phyloP scores from a whole-genome alignment of 2,888 invertebrate species.

The Netelia fuscicornis region DNA sequence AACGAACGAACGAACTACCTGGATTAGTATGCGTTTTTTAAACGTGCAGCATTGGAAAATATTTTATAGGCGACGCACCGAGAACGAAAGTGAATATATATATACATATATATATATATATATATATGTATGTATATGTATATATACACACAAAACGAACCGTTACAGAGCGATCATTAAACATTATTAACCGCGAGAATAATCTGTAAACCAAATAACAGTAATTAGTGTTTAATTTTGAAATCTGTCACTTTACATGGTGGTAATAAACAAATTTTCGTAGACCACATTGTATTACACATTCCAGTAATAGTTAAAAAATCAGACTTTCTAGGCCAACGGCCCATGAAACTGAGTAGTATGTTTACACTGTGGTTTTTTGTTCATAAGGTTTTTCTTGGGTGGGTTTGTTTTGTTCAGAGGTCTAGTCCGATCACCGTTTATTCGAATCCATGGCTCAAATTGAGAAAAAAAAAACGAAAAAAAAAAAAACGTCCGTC shows the following conservation, averaged over 20 bases:
- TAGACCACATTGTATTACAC: conserved; percentile 83
- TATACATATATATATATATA: background rate
- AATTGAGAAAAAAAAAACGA: conserved; percentile 72
- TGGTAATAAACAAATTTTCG: conserved; percentile 80
- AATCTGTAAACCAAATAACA: conserved; percentile 76
- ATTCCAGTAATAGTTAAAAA: conserved; percentile 81
- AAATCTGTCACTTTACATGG: conserved; percentile 83
- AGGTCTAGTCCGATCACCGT: conserved; percentile 82
- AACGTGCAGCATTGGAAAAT: conserved; percentile 32
- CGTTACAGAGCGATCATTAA: conserved; percentile 38
- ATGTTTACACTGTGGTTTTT: conserved; percentile 65
- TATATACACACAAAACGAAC: too few species aligned
- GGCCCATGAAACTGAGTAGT: conserved; percentile 81
- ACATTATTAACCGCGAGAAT: conserved; percentile 69
- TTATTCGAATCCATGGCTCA: conserved; percentile 81
- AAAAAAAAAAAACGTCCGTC: conserved; percentile 40
- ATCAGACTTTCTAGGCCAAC: conserved; percentile 84
- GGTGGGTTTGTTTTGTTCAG: conserved; percentile 68
- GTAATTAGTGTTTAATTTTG: conserved; percentile 82
- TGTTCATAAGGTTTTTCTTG: conserved; percentile 52
- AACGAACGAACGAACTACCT: conserved; percentile 50
- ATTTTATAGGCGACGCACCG: conserved; percentile 34
- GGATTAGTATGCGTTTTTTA: conserved; percentile 50
- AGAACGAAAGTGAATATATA: conserved; percentile 54
- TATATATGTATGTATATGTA: background rate